These are phyloP conservation scores for Deilephila elpenor DNA, from an alignment of 2,888 invertebrate genomes.

Conservation along the genomic window DNA sequence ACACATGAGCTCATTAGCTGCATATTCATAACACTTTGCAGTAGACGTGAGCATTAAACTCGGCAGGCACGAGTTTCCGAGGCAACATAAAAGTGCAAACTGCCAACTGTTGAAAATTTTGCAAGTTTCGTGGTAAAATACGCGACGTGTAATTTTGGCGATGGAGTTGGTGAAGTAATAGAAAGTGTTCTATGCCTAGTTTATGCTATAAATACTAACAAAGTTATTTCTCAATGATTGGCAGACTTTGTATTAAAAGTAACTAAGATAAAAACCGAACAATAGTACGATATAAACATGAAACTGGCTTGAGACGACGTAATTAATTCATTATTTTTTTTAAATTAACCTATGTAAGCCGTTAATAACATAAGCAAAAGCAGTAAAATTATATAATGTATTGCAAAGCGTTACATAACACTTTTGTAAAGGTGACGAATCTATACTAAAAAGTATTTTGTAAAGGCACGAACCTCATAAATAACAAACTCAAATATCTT, in stretches of 20 bases:
- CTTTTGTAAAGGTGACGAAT: no score
- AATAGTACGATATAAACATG: no score
- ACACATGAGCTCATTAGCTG: neutral
- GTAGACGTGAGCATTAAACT: neutral
- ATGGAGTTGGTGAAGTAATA: neutral
- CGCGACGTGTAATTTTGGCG: neutral
- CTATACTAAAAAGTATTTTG: neutral
- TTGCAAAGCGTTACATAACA: no score
- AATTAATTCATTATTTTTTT: no score
- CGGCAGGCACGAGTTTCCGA: neutral
- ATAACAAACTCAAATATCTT: neutral
- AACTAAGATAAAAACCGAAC: no score
- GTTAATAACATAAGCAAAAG: no score
- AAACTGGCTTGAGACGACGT: no score
- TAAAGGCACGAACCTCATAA: neutral
- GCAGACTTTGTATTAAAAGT: no score
- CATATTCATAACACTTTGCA: constrained; percentile 19
- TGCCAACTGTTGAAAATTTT: neutral
- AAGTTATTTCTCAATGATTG: no score
- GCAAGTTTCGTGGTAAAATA: neutral
- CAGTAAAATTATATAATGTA: no score
- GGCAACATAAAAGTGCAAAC: neutral
- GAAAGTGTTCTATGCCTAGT: neutral
- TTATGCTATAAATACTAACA: no score
- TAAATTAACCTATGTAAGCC: no score